Conservation (phyloP, 2,797 vertebrate genomes). For the Epinephelus awoara region DNA sequence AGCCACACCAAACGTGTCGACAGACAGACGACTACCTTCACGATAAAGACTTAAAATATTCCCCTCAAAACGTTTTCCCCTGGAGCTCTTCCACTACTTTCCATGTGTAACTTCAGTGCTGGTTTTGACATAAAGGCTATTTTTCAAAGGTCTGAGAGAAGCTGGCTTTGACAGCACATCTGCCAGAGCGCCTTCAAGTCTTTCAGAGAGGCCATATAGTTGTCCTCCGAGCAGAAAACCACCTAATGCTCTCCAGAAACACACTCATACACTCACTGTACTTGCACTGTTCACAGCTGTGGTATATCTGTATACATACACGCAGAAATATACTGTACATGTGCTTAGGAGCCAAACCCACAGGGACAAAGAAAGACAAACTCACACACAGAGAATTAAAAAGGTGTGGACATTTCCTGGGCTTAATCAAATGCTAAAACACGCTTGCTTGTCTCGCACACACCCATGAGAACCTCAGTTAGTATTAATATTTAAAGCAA, state of each 20-base stretch:
- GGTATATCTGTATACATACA: constrained; percentile 12
- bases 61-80: constrained; percentile 59
- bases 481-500: constrained; percentile 43
- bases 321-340: constrained; percentile 9
- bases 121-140: constrained; percentile 73
- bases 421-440: constrained; percentile 62
- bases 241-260: constrained; percentile 60
- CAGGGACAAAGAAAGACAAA: constrained; percentile 44
- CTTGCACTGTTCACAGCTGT: background rate
- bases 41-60: constrained; percentile 75
- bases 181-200: constrained; percentile 52
- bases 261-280: constrained; percentile 11
- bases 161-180: constrained; percentile 66
- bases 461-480: constrained; percentile 57
- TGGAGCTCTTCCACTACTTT: constrained; percentile 66
- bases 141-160: constrained; percentile 69
- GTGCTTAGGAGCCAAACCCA: constrained; percentile 41
- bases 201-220: constrained; percentile 39
- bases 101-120: constrained; percentile 65
- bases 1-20: constrained; percentile 63
- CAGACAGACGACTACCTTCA: constrained; percentile 74
- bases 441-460: constrained; percentile 58
- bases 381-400: constrained; percentile 29
- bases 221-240: constrained; percentile 49
- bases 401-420: constrained; percentile 60